Evolutionary conservation across 2,888 invertebrate species (phyloP), one percentile per base, ranked within the genome.

Genomic region (Cosmia pyralina): DNA sequence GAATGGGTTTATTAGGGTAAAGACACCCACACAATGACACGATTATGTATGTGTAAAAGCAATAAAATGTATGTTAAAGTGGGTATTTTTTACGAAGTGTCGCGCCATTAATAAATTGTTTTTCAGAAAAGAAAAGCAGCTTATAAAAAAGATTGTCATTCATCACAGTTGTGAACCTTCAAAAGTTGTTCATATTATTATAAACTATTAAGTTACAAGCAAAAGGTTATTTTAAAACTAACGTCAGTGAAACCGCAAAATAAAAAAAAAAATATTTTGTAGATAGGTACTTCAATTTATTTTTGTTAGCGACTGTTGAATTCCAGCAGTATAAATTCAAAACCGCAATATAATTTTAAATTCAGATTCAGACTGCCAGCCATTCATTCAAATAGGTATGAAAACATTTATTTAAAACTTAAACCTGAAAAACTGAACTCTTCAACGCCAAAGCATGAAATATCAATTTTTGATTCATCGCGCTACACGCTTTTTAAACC

Each of bases 371-470:
- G 52, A 58, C 0, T n/a, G 2, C 55, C 28, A 48, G 6, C 7
- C 11, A 3, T 41, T 15, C 17, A 41, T 44, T 62, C 7, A 28
- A 50, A 62, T 28, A n/a, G 1, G 2, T 22, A 19, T 4, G 4
- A 53, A 62, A 22, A 44, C 5, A 38, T 38, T 58, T 50, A 28
- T 53, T 67, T 38, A 13, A 15, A 53, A 44, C 2, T 22, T 34
- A 38, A 50, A 75, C n/a, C 15, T 15, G 13, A 38, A 64, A 28
- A 75, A 22, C 13, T 34, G 8, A 53, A 10, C 46, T 44, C 3
- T 46, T 59, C 22, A 17, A 69, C 60, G 50, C 68, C 48, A 75
- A 69, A 77, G 11, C 6, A 13, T 52, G 11, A 48, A 48, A 52
- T 59, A 41, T 34, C 0, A 19, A 5, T 19, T 59, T 71, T 50